Conservation (phyloP, 1,140 invertebrate species). For the Musca domestica region DNA sequence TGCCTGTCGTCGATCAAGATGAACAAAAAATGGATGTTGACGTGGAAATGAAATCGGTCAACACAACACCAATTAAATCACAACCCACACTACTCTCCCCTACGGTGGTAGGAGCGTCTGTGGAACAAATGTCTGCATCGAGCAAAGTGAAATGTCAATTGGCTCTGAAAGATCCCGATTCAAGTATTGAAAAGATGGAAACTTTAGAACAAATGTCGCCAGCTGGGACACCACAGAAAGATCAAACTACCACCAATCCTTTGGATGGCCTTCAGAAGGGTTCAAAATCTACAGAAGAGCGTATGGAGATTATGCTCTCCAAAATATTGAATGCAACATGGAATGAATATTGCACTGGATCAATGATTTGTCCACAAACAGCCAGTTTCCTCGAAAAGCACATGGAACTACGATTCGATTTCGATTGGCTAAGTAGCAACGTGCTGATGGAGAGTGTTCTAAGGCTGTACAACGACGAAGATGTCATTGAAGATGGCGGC, state of each 20-base stretch:
- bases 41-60: conserved; percentile 48
- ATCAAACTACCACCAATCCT: conserved; percentile 14
- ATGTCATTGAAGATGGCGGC: conserved; percentile 26
- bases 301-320: conserved; percentile 59
- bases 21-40: conserved; percentile 38
- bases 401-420: conserved; percentile 46
- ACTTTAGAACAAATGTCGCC: conserved; percentile 47
- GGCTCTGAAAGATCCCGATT: conserved; percentile 63
- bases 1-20: conserved; percentile 22
- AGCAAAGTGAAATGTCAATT: conserved; percentile 40
- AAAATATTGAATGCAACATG: conserved; percentile 62
- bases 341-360: conserved; percentile 57
- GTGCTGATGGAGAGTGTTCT: conserved; percentile 65
- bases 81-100: conserved; percentile 25
- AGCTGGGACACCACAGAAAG: neutral
- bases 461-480: conserved; percentile 58
- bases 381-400: conserved; percentile 53
- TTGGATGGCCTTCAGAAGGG: conserved; percentile 25
- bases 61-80: conserved; percentile 33
- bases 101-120: conserved; percentile 23
- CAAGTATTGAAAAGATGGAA: conserved; percentile 75
- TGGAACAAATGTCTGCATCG: conserved; percentile 32
- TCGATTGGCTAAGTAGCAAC: conserved; percentile 57
- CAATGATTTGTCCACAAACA: conserved; percentile 62
- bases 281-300: conserved; percentile 54